These are phyloP conservation scores for Tetragnatha versicolor DNA, from an alignment of 1,140 invertebrate genomes.

Conservation along the genomic window DNA sequence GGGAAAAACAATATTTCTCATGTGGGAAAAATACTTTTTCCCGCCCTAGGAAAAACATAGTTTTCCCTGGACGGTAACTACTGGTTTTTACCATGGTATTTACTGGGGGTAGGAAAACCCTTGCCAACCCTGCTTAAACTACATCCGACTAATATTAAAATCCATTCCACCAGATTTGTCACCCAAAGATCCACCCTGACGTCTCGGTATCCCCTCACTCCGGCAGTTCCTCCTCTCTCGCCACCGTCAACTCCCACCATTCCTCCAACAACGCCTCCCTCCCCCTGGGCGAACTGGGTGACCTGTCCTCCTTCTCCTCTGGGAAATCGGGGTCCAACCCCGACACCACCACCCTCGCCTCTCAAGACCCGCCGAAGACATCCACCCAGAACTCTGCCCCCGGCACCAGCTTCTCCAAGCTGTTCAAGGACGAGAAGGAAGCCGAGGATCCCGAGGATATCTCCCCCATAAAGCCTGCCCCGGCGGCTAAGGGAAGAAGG, in stretches of 20 bases:
- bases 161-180: no score
- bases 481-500: background rate
- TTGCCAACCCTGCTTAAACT: no score
- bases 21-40: no score
- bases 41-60: no score
- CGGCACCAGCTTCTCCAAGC: background rate
- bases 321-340: slow-evolving; percentile 6
- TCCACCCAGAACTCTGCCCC: slow-evolving; percentile 31
- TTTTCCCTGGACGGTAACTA: no score
- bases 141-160: no score
- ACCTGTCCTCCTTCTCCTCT: slow-evolving; percentile 3
- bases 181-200: no score
- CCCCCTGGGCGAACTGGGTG: background rate
- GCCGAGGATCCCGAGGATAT: background rate
- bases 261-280: background rate
- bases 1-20: no score
- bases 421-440: background rate
- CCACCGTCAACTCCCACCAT: background rate
- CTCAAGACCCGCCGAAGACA: slow-evolving; percentile 23
- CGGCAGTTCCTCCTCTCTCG: background rate
- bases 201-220: slow-evolving; percentile 10
- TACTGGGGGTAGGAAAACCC: no score
- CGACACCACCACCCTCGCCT: background rate
- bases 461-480: background rate
- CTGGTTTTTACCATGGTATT: no score